Percentiles rank a stretch among this genome's conserved stretches.
phyloP scores from a whole-genome alignment of 2,113 vertebrate genomes.

The Xiphias gladius region DNA sequence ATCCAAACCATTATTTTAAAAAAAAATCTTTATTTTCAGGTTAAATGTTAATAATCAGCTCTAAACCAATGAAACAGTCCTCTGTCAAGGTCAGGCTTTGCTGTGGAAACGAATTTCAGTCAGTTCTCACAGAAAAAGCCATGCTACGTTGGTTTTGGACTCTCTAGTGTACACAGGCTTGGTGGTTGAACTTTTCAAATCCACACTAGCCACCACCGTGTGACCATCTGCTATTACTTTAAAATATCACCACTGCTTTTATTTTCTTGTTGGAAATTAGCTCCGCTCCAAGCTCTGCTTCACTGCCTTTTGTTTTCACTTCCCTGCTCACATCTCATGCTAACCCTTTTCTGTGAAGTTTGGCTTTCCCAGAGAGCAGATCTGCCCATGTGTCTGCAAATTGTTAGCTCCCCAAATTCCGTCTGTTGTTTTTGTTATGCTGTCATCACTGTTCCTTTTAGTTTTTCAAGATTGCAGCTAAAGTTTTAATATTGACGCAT shows the following conservation, averaged over 20 bases:
- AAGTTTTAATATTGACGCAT: slow-evolving; percentile 7
- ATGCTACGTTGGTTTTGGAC: background rate
- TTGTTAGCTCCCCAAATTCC: background rate
- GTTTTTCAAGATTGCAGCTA: slow-evolving; percentile 5
- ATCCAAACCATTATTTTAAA: background rate
- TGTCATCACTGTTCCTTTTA: slow-evolving; percentile 4
- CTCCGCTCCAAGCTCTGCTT: background rate
- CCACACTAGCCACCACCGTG: background rate
- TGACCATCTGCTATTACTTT: slow-evolving; percentile 31
- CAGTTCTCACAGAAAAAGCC: background rate
- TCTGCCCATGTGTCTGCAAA: background rate
- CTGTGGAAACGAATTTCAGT: background rate
- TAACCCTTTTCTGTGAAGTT: background rate
- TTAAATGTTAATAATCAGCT: background rate
- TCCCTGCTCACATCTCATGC: background rate
- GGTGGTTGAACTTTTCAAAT: slow-evolving; percentile 8
- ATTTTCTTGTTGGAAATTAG: background rate
- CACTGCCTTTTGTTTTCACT: background rate
- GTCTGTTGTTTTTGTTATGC: background rate
- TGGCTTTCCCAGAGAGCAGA: background rate
- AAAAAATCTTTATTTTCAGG: background rate
- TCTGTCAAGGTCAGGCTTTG: background rate
- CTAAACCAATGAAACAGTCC: background rate
- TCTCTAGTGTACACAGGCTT: background rate
- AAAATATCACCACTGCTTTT: slow-evolving; percentile 28